Evolutionary conservation across 1,140 invertebrate genomes (phyloP).

Genomic region (Drosophila mauritiana): DNA sequence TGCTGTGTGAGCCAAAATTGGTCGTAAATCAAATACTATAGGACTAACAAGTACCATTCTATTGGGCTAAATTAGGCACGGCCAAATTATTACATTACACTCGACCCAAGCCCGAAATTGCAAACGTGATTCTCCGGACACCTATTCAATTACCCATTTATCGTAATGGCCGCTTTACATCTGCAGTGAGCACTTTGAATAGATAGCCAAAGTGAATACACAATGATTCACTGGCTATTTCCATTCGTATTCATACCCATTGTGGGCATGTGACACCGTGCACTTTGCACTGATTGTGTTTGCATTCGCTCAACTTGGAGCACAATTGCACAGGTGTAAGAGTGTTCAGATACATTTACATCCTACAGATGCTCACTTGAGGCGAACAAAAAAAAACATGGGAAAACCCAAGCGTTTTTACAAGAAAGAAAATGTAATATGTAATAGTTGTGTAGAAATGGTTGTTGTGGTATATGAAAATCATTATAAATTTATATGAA

Average conservation of each 20-base stretch:
- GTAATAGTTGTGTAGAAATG: background rate
- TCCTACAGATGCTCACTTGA: background rate
- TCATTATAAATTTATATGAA: too few species aligned
- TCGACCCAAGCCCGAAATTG: constrained; percentile 33
- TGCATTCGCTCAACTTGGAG: constrained; percentile 27
- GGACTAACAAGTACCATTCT: constrained; percentile 1
- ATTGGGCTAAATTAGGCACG: constrained; percentile 12
- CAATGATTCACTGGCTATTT: constrained; percentile 62
- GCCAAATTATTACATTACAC: constrained; percentile 15
- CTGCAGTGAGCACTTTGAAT: constrained; percentile 35
- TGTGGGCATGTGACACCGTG: constrained; percentile 67
- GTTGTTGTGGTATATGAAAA: background rate
- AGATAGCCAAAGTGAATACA: constrained; percentile 35
- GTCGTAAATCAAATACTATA: constrained; percentile 39
- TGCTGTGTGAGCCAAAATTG: constrained; percentile 29
- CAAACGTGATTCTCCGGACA: constrained; percentile 34
- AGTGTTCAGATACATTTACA: background rate
- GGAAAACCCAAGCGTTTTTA: background rate
- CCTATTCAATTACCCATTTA: constrained; percentile 50
- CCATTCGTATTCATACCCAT: constrained; percentile 31
- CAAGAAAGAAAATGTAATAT: background rate
- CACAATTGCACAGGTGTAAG: constrained; percentile 13
- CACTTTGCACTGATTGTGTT: constrained; percentile 69
- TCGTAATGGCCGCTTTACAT: constrained; percentile 24
- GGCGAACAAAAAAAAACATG: background rate